A percentile compares a stretch with the other conserved stretches of the same genome.
These are phyloP conservation scores for Tenthredo notha DNA, from an alignment of 2,888 invertebrate species.

Conservation along the genomic window DNA sequence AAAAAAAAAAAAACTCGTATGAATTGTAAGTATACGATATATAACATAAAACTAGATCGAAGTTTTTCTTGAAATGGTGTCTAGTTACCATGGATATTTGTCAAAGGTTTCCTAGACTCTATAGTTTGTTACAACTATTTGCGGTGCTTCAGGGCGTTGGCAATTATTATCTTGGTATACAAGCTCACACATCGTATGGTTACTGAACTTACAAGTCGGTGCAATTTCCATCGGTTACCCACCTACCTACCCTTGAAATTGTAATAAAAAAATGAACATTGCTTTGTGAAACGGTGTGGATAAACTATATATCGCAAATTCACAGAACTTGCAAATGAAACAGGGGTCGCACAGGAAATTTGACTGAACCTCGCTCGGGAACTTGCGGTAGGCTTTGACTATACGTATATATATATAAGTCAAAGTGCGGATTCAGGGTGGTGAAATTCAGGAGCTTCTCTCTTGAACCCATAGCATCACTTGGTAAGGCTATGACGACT, in stretches of 20 bases:
- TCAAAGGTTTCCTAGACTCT: background rate
- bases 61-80: background rate
- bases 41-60: background rate
- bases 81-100: background rate
- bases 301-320: slow-evolving; percentile 8
- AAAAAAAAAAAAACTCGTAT: background rate
- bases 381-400: slow-evolving; percentile 36
- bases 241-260: background rate
- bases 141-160: background rate
- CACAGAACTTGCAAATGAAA: slow-evolving; percentile 21
- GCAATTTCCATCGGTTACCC: background rate
- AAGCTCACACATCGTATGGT: background rate
- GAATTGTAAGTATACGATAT: background rate
- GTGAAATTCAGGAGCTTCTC: background rate
- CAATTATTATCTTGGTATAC: background rate
- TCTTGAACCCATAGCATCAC: background rate
- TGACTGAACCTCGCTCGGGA: slow-evolving; percentile 7
- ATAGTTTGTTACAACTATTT: background rate
- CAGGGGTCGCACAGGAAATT: slow-evolving; percentile 30
- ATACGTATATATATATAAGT: slow-evolving; percentile 18
- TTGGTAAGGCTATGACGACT: background rate
- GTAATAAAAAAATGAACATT: background rate
- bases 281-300: background rate
- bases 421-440: background rate
- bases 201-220: background rate